Evolutionary conservation across 2,113 vertebrate genomes (phyloP).

Genomic region (Phaetusa simplex): DNA sequence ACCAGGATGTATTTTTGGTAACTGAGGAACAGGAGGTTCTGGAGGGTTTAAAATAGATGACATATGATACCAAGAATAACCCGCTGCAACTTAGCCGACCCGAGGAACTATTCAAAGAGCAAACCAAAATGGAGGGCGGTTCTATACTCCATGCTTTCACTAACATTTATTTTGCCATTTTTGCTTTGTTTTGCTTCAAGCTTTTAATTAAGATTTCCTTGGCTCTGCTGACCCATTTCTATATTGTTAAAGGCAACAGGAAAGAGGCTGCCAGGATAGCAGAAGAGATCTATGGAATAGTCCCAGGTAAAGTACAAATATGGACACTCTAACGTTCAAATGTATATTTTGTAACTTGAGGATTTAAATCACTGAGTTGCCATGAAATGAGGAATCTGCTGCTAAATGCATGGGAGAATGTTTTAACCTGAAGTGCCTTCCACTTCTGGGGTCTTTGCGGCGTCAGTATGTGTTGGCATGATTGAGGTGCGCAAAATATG

Average conservation of each 20-base stretch:
- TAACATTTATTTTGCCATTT: slow-evolving; percentile 81
- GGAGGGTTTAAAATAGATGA: slow-evolving; percentile 80
- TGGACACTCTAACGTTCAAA: neutral
- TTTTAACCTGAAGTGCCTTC: neutral
- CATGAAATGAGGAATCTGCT: neutral
- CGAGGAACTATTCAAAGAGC: slow-evolving; percentile 60
- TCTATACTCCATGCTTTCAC: slow-evolving; percentile 72
- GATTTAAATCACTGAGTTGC: neutral
- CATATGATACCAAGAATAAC: slow-evolving; percentile 73
- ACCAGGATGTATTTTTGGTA: slow-evolving; percentile 66
- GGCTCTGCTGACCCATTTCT: slow-evolving; percentile 82
- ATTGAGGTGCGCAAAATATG: slow-evolving; percentile 55
- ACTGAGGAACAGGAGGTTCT: slow-evolving; percentile 68
- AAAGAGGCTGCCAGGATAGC: slow-evolving; percentile 85
- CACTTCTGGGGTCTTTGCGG: neutral
- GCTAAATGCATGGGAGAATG: neutral
- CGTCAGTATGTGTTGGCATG: slow-evolving; percentile 8
- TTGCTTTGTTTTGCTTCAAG: slow-evolving; percentile 83
- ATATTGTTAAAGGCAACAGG: slow-evolving; percentile 83
- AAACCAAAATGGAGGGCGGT: slow-evolving; percentile 76
- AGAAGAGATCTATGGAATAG: slow-evolving; percentile 83
- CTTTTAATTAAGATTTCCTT: slow-evolving; percentile 82
- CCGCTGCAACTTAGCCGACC: slow-evolving; percentile 42
- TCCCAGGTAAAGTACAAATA: slow-evolving; percentile 76
- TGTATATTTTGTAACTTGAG: neutral